Evolutionary conservation across 2,797 vertebrate genomes (phyloP).

Genomic region (Rhabdophis nuchalis): DNA sequence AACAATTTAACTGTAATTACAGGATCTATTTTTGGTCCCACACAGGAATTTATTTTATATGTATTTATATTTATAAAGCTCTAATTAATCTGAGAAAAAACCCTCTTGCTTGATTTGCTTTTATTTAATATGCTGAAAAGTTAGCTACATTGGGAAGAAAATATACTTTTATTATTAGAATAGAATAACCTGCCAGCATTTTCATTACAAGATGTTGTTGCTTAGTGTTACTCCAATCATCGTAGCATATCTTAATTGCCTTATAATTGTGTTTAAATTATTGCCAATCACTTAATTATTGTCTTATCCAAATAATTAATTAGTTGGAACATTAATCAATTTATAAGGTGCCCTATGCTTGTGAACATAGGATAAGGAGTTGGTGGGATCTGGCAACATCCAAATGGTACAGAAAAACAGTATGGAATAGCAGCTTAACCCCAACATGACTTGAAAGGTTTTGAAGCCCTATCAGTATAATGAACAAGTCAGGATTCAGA

Average conservation of each 20-base stretch:
- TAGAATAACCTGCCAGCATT: constrained; percentile 20
- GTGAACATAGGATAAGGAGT: background rate
- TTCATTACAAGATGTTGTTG: background rate
- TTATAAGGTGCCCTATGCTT: background rate
- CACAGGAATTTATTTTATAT: constrained; percentile 21
- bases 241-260: background rate
- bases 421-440: background rate
- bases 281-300: background rate
- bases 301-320: background rate
- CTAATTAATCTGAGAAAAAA: constrained; percentile 36
- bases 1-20: constrained; percentile 42
- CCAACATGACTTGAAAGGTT: background rate
- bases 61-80: constrained; percentile 21
- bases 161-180: constrained; percentile 20
- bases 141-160: constrained; percentile 15
- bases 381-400: background rate
- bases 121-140: constrained; percentile 36
- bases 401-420: background rate
- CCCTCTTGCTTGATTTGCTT: constrained; percentile 17
- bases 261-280: constrained; percentile 7
- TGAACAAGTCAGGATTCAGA: background rate
- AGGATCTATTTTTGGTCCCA: constrained; percentile 21
- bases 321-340: background rate
- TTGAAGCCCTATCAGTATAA: background rate
- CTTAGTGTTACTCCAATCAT: background rate